Base-by-base conservation (phyloP, 2,113 vertebrate species). In the Gymnobelideus leadbeateri region DNA sequence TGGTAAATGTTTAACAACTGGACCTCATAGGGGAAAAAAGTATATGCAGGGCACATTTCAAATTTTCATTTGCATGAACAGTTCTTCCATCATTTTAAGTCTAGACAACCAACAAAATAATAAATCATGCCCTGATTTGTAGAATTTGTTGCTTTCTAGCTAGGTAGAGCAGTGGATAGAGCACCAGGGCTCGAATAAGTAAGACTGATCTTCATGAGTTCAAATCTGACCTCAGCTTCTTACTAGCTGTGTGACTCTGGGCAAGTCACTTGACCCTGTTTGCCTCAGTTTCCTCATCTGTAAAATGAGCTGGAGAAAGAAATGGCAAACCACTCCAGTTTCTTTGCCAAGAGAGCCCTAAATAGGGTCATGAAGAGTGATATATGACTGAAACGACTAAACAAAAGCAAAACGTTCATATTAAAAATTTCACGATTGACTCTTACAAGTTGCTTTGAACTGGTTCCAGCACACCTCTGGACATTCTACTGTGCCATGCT, bases 1-100 rank as follows among this genome's bases (percentile, higher is more conserved):
- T 57, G 31, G 31, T 68, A 68, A 68, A 68, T 68, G 28, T 37
- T 68, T 68, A 68, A 68, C 57, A 68, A 68, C 11, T 28, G 31
- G 7, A 68, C 37, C 31, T 68, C 11, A 31, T 37, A 11, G 23
- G 55, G 24, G 8, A 26, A 68, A 68, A 68, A 37, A 68, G 57
- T 37, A 68, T 68, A 37, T n/a, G 12, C 31, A 37, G 37, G 31
- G 92, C 43, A 55, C 52, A 50, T 51, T 96, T 94, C 94, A 94
- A 96, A 96, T 96, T 96, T 97, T 91, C 96, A 96, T 95, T 77
- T 47, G 2, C 68, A 93, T 97, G 96, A 95, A 91, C 95, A 95
- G 55, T 89, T 92, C 50, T 46, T 51, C 0, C 10, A 8, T 90
- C 54, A 16, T 3, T 68, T 68, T 37, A 68, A n/a, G 11, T 68